A percentile compares a stretch with the other conserved stretches of the same genome.
phyloP scores from a whole-genome alignment of 2,888 invertebrate species.

The Heliothis peltigera region DNA sequence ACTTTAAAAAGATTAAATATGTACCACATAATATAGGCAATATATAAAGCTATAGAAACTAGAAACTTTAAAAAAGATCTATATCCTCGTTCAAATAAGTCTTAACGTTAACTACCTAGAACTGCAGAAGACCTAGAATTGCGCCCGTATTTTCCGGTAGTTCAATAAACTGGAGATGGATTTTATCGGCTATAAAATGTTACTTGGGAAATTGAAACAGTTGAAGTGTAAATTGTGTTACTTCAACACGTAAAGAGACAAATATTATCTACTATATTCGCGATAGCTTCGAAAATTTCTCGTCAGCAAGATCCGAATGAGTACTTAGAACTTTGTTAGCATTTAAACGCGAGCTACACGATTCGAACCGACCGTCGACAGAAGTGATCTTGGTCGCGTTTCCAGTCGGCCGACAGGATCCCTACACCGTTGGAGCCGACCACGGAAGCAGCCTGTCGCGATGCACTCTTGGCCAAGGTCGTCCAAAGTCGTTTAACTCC shows the following conservation, averaged over 20 bases:
- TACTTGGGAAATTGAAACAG: conserved; percentile 50
- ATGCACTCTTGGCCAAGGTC: too few species aligned
- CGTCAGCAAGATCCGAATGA: conserved; percentile 2
- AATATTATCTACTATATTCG: conserved; percentile 25
- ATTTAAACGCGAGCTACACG: too few species aligned
- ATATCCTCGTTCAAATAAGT: background rate
- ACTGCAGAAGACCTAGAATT: conserved; percentile 6
- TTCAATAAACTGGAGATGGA: conserved; percentile 40
- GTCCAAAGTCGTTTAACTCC: too few species aligned
- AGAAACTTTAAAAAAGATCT: too few species aligned
- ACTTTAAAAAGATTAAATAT: too few species aligned
- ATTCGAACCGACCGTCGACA: too few species aligned
- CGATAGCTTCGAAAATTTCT: conserved; percentile 25
- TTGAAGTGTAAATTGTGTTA: conserved; percentile 48
- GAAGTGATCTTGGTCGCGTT: too few species aligned
- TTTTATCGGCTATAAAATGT: conserved; percentile 52
- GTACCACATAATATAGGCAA: too few species aligned
- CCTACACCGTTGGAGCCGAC: too few species aligned
- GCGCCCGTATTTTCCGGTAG: conserved; percentile 20
- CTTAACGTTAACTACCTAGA: background rate
- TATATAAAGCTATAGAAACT: too few species aligned
- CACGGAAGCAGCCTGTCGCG: too few species aligned
- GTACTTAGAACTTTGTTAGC: conserved; percentile 13
- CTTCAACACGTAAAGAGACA: conserved; percentile 34
- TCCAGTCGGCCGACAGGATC: too few species aligned